Evolutionary conservation across 2,113 vertebrate species (phyloP).

Genomic region (Cettia cetti): DNA sequence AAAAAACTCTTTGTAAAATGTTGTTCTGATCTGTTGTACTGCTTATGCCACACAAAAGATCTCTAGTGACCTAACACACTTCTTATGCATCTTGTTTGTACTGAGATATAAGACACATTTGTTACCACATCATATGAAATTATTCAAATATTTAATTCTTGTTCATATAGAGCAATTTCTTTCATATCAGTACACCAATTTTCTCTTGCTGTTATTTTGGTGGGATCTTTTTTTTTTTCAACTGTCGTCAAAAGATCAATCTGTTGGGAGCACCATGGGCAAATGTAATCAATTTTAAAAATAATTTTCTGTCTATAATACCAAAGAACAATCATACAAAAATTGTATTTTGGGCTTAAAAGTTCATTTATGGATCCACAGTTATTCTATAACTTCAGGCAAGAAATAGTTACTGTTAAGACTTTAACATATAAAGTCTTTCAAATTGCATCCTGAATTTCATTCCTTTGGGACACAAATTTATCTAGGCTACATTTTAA

Average conservation of each 20-base stretch:
- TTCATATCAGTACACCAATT: background rate
- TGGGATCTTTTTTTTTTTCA: background rate
- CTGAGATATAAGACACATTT: background rate
- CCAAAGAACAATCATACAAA: background rate
- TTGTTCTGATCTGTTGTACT: background rate
- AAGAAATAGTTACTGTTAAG: background rate
- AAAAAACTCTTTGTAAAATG: background rate
- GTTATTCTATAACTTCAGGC: background rate
- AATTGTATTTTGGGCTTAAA: background rate
- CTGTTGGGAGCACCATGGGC: background rate
- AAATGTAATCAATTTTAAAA: background rate
- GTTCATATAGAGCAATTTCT: background rate
- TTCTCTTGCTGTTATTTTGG: background rate
- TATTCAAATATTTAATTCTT: background rate
- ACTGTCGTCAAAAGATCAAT: background rate
- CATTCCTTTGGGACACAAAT: background rate
- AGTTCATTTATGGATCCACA: background rate
- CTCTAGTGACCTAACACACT: fast-evolving
- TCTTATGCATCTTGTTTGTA: background rate
- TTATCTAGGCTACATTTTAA: background rate
- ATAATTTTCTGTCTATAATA: background rate
- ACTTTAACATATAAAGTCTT: background rate
- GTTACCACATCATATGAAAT: background rate
- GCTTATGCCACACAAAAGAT: background rate
- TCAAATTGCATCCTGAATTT: background rate